phyloP scores from a whole-genome alignment of 2,888 invertebrate genomes.

The Eustalomyia histrio region DNA sequence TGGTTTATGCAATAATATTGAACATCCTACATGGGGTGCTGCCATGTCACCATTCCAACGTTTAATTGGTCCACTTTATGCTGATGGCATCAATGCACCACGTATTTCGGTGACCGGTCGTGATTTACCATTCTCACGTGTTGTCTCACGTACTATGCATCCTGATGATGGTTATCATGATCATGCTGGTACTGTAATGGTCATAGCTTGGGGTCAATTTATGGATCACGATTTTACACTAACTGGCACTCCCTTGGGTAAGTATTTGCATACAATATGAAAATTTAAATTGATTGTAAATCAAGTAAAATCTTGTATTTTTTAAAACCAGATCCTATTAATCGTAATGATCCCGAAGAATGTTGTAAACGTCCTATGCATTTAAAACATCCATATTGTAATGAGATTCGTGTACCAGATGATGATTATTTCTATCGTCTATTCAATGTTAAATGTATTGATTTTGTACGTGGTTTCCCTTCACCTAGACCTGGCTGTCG shows the following conservation, averaged over 20 bases:
- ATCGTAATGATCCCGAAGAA: slow-evolving; percentile 94
- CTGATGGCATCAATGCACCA: slow-evolving; percentile 92
- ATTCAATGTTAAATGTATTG: slow-evolving; percentile 91
- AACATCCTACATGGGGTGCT: slow-evolving; percentile 94
- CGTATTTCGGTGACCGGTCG: slow-evolving; percentile 89
- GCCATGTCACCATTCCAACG: slow-evolving; percentile 91
- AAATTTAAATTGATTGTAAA: not conserved
- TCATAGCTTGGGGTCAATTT: slow-evolving; percentile 95
- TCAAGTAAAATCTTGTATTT: not conserved
- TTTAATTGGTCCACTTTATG: slow-evolving; percentile 87
- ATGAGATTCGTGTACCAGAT: slow-evolving; percentile 92
- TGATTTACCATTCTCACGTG: slow-evolving; percentile 88
- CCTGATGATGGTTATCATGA: slow-evolving; percentile 96
- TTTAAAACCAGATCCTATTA: slow-evolving; percentile 84
- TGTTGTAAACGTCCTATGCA: slow-evolving; percentile 91
- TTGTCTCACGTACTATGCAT: slow-evolving; percentile 94
- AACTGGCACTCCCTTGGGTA: slow-evolving; percentile 92
- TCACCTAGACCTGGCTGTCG: slow-evolving; percentile 92
- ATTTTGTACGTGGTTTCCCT: slow-evolving; percentile 94
- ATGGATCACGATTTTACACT: slow-evolving; percentile 96
- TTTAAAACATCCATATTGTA: slow-evolving; percentile 93
- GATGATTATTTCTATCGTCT: slow-evolving; percentile 94
- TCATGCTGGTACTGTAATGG: slow-evolving; percentile 95
- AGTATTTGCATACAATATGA: slow-evolving; percentile 68
- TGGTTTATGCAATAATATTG: slow-evolving; percentile 92